Percentiles rank a stretch among this genome's conserved stretches.
phyloP scores from a whole-genome alignment of 1,140 invertebrate species.

The Homalodisca vitripennis region DNA sequence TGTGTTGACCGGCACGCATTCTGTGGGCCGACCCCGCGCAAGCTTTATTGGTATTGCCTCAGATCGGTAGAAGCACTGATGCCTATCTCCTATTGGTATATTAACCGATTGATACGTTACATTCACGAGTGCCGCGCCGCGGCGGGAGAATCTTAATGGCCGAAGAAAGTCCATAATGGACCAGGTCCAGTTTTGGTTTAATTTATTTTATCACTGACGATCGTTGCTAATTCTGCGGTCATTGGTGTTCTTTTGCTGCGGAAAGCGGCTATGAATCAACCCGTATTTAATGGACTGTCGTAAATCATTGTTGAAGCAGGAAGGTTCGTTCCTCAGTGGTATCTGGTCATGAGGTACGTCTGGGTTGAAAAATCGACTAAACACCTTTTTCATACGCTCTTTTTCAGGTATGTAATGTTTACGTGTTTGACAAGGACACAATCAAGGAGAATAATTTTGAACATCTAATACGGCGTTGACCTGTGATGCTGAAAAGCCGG shows the following conservation, averaged over 20 bases:
- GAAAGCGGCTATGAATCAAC: background rate
- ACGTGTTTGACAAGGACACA: too few species aligned
- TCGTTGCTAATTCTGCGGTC: conserved; percentile 9
- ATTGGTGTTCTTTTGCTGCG: background rate
- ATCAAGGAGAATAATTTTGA: too few species aligned
- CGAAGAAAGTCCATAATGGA: background rate
- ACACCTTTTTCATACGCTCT: too few species aligned
- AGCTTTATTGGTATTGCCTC: background rate
- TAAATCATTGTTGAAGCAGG: too few species aligned
- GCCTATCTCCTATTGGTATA: conserved; percentile 4
- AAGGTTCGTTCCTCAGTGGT: too few species aligned
- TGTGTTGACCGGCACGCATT: background rate
- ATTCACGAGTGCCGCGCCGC: background rate
- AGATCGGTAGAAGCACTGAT: background rate
- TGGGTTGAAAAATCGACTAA: too few species aligned
- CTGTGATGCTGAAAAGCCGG: too few species aligned
- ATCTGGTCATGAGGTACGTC: too few species aligned
- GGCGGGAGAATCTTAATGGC: background rate
- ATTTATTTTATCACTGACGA: background rate
- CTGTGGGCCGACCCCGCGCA: too few species aligned
- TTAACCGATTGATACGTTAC: conserved; percentile 12
- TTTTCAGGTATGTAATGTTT: too few species aligned
- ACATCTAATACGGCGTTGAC: too few species aligned
- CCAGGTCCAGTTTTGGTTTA: background rate
- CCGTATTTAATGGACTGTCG: too few species aligned